These are phyloP conservation scores for Paradoxurus hermaphroditus DNA, from an alignment of 2,113 vertebrate species.

Conservation along the genomic window DNA sequence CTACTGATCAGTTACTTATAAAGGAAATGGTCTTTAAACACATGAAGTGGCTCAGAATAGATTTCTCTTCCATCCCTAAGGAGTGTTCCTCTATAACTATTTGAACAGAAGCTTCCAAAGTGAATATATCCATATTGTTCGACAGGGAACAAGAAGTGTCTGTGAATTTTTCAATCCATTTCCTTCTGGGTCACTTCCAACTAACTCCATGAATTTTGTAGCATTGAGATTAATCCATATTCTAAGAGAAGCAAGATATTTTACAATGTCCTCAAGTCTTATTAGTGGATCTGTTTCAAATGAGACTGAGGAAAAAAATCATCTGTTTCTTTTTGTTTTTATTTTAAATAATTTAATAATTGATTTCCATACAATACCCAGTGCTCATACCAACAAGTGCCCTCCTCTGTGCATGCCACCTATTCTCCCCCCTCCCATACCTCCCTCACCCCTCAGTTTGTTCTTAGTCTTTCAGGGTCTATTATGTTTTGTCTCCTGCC, in stretches of 20 bases:
- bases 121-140: constrained; percentile 28
- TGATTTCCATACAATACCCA: too few species aligned
- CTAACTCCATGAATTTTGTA: neutral
- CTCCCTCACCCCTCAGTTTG: too few species aligned
- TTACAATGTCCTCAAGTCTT: neutral
- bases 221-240: neutral
- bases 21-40: constrained; percentile 58
- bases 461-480: too few species aligned
- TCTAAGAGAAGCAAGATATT: constrained; percentile 30
- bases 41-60: constrained; percentile 60
- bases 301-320: neutral
- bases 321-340: too few species aligned
- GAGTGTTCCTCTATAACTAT: constrained; percentile 44
- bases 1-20: constrained; percentile 44
- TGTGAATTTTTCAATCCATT: constrained; percentile 44
- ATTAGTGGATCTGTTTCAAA: neutral
- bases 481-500: too few species aligned
- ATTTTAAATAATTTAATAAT: too few species aligned
- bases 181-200: neutral
- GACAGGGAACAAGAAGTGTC: constrained; percentile 27
- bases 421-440: too few species aligned
- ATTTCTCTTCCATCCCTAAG: constrained; percentile 18
- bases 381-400: too few species aligned
- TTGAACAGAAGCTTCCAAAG: constrained; percentile 53
- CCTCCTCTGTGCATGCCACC: too few species aligned